Evolutionary conservation across 2,888 invertebrate genomes (phyloP).

Genomic region (Thysanoteuthis rhombus): DNA sequence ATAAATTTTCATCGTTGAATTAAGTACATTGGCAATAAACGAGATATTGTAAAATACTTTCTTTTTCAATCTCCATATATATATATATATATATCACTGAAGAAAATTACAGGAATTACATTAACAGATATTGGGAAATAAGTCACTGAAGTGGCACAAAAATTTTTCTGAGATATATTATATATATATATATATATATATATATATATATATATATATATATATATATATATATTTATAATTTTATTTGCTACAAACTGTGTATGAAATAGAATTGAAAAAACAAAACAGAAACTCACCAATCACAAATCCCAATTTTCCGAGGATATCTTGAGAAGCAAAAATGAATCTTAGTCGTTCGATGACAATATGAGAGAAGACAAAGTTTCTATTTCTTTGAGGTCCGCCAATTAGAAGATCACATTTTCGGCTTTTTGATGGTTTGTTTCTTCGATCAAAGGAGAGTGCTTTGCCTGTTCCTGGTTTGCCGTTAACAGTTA

Average conservation of each 20-base stretch:
- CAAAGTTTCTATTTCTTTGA: conserved; percentile 12
- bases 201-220: too few species aligned
- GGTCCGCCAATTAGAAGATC: conserved; percentile 36
- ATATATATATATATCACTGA: too few species aligned
- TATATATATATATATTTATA: too few species aligned
- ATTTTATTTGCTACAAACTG: too few species aligned
- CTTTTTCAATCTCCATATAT: too few species aligned
- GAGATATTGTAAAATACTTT: too few species aligned
- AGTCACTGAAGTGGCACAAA: too few species aligned
- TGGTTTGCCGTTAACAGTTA: conserved; percentile 32
- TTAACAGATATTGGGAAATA: too few species aligned
- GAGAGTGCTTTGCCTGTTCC: conserved; percentile 21
- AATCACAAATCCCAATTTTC: conserved; percentile 30
- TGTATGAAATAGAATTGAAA: neutral
- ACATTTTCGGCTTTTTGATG: neutral
- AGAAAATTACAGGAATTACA: too few species aligned
- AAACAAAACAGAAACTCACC: conserved; percentile 33
- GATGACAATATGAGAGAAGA: conserved; percentile 35
- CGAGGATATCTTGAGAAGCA: conserved; percentile 36
- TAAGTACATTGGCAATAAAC: too few species aligned
- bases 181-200: neutral
- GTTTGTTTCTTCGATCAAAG: conserved; percentile 13
- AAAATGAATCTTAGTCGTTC: conserved; percentile 33
- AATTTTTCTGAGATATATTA: too few species aligned
- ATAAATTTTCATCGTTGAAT: too few species aligned